Percentiles rank a stretch among this genome's conserved stretches.
Conservation (phyloP, 2,113 vertebrate genomes). For the rat (Rattus norvegicus) region GRCr8 NC_086029.1:76568001-76568500, state of each 20-base stretch:
- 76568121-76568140: constrained; percentile 2
- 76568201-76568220: neutral
- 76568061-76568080: neutral
- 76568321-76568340: neutral
- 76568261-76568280: neutral
- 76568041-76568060: neutral
- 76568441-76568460: neutral
- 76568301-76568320: neutral
- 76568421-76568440: neutral
- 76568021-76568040: constrained; percentile 50
- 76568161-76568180: neutral
- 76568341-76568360: neutral
- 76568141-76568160: neutral
- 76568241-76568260: neutral
- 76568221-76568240: neutral
- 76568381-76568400: neutral
- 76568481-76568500: neutral
- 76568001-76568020: neutral
- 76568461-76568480: neutral
- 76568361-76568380: neutral
- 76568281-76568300: neutral
- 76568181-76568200: neutral
- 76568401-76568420: neutral
- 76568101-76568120: neutral
- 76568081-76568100: neutral